Base-by-base conservation (phyloP, 2,113 vertebrate species). In the Glaucomys volans region DNA sequence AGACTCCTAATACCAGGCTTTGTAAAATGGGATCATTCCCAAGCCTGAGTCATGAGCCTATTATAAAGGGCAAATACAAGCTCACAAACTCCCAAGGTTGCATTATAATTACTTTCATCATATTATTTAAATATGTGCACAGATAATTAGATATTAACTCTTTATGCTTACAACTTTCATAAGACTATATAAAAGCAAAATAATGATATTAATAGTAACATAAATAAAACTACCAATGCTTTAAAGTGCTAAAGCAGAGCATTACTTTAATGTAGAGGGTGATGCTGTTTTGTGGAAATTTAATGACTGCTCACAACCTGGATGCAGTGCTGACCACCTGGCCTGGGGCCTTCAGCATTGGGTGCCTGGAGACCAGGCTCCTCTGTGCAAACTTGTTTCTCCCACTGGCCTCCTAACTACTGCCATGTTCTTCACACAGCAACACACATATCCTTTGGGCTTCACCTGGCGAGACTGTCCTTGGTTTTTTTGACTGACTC, bases 121-220 rank as follows among this genome's bases (percentile, higher is more conserved):
- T 90, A n/a, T 77, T 97, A 59, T 91, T 96, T 95, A 96, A 96
- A 75, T 94, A 87, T 91, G 77, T 85, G 1, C 59, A 94, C 94
- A 95, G 74, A 93, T 97, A 97, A 92, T 72, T 67, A 81, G 76
- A 90, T 96, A 96, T 94, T 94, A 96, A 96, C 64, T 96, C 59
- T 77, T 93, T 85, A 37, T 52, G 54, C 92, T 97, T 96, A 92
- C 69, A 50, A 85, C 88, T 96, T 93, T 94, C 88, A 10, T 54
- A 64, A 94, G 94, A 93, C 91, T 64, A 77, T 64, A 77, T 96
- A 75, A 96, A 94, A 74, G 74, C 84, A 92, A 95, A 97, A 92
- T 82, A 94, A 72, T 8, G n/a, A 77, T 75, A 75, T 59, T n/a
- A 95, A 93, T 75, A 93, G 89, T 74, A 81, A 90, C 18, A 37